Evolutionary conservation across 1,140 invertebrate species (phyloP), one percentile per base, ranked within the genome.

Genomic region (Dolichoris vasculosae): DNA sequence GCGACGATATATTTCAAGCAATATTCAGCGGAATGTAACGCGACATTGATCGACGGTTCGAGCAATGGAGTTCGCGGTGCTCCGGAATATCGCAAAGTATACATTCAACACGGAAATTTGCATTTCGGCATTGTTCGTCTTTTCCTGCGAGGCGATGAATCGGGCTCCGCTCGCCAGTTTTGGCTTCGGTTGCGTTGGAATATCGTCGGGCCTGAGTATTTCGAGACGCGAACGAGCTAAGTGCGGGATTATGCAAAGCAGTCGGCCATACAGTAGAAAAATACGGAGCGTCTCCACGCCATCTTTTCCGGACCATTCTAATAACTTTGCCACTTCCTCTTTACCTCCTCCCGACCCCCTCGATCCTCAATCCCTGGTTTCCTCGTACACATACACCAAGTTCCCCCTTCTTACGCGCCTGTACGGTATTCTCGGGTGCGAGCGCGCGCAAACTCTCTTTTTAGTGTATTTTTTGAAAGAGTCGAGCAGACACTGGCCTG

Each of bases 221-320:
- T 82, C 76, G 84, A 86, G 83, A 82, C 85, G 86, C 69, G 75
- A 77, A 73, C 91, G 92, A 93, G 92, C 92, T 93, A 93, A 93
- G 93, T 93, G 93, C 92, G 89, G 93, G 93, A 93, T 93, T 93
- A 93, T 93, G 93, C 92, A 93, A 93, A 93, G 90, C 91, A 93
- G 91, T 73, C 90, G 92, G 91, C 93, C 93, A 93, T 93, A 93
- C 92, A 93, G 91, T 93, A 93, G 93, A 93, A 93, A 93, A 93
- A 93, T 93, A 93, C 93, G 93, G 93, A 93, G 92, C 92, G 90
- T 93, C 93, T 93, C 93, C 88, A 90, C 92, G 93, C 93, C 93
- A 93, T 93, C 93, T 93, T 93, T 93, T 93, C 93, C 93, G 93
- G 92, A 92, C 92, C 92, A 93, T 93, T 93, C 93, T 93, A 93